A percentile compares a stretch with the other conserved stretches of the same genome.
Conservation (phyloP, 1,140 invertebrate species). For the Andricus grossulariae region DNA sequence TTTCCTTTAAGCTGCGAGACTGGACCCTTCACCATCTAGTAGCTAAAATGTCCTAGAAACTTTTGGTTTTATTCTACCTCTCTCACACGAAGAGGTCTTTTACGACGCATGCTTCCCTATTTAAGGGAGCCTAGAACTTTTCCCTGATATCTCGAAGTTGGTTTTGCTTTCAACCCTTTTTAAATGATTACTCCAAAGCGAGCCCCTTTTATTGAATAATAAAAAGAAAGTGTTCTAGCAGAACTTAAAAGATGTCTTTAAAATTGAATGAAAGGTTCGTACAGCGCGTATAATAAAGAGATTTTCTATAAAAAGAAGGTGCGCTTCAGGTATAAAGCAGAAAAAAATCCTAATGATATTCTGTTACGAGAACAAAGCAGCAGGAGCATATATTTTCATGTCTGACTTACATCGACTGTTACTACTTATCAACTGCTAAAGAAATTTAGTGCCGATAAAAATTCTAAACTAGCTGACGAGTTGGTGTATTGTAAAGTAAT, state of each 20-base stretch:
- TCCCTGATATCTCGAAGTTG: not conserved
- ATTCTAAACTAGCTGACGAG: no score
- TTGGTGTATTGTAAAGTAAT: no score
- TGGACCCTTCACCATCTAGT: conserved; percentile 8
- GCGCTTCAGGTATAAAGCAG: no score
- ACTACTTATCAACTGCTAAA: no score
- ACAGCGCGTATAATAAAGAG: not conserved
- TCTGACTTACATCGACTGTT: no score
- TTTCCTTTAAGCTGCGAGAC: conserved; percentile 24
- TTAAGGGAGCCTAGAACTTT: conserved; percentile 19
- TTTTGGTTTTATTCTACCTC: conserved; percentile 14
- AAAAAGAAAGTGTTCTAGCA: conserved; percentile 2
- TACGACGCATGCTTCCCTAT: conserved; percentile 19
- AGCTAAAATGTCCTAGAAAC: conserved; percentile 9
- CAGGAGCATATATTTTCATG: no score
- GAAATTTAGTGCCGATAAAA: no score
- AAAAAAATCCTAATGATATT: no score
- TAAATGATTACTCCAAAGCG: not conserved
- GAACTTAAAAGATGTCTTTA: not conserved
- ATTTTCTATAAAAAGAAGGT: not conserved
- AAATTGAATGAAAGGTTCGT: conserved; percentile 11
- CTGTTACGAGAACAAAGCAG: no score
- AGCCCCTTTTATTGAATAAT: conserved; percentile 9
- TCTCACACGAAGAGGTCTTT: conserved; percentile 14
- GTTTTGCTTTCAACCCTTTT: conserved; percentile 25